Base-by-base conservation (phyloP, 2,888 invertebrate species). In the Dorcus hopei region DNA sequence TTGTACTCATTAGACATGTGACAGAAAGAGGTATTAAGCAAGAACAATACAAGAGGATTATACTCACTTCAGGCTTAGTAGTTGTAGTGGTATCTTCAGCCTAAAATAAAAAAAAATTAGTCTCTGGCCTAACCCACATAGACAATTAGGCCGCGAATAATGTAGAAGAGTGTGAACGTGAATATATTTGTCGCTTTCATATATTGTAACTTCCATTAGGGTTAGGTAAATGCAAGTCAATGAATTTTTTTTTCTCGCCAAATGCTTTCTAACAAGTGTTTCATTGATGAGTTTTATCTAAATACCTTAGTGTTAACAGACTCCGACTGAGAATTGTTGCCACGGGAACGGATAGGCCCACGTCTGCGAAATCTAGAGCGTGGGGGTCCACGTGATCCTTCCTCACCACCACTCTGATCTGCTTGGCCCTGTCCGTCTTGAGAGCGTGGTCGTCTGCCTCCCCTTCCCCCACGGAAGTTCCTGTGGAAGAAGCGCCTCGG, bases 391-490 rank as follows among this genome's bases (percentile, higher is more conserved):
- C 76, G 76, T 58, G 73, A 72, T 62, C 76, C 78, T 61, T 78
- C 78, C 62, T 74, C 76, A 66, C 77, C 76, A 58, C 73, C 74
- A 65, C 78, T 79, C 65, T 79, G 78, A 64, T 77, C 79, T 68
- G 76, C 71, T 51, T 74, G 74, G 43, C 74, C 78, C 68, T 78
- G 77, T 65, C 75, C 76, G 68, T 83, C 83, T 72, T 83, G 81
- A 66, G 82, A 83, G 65, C 81, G 81, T 58, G 82, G 82, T 65
- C 82, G 79, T 63, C 82, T 75, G 58, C 78, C 77, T 54, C 82
- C 85, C 65, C 86, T 82, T 67, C 87, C 87, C 49, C 88, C 87
- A 65, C 88, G 86, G 82, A 86, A 87, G 76, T 90, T 89, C 62
- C 77, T 72, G 71, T 88, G 88, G 86, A 86, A 89, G 79, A 86